phyloP scores from a whole-genome alignment of 2,797 vertebrate genomes.

The Aratinga solstitialis region DNA sequence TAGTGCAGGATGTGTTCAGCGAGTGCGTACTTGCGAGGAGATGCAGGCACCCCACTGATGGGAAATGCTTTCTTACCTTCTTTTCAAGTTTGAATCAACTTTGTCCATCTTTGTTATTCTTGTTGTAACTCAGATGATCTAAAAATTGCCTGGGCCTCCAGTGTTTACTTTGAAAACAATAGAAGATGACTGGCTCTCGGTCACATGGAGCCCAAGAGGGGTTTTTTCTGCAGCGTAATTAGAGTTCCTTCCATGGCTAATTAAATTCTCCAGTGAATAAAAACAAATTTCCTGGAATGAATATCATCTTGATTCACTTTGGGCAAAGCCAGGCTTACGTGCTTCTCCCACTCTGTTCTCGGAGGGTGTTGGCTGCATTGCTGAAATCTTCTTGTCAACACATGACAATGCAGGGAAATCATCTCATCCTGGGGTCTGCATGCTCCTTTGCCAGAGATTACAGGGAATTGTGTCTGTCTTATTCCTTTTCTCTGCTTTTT shows the following conservation, averaged over 20 bases:
- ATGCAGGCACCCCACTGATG: neutral
- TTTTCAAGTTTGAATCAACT: neutral
- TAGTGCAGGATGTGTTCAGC: neutral
- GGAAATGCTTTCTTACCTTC: neutral
- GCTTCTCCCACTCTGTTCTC: conserved; percentile 8
- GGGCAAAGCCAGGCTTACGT: neutral
- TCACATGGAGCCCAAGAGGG: neutral
- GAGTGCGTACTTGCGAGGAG: neutral
- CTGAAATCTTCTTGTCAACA: conserved; percentile 7
- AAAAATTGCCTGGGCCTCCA: neutral
- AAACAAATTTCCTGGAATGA: conserved; percentile 60
- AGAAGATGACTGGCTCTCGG: conserved; percentile 15
- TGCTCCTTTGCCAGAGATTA: neutral
- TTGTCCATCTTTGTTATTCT: neutral
- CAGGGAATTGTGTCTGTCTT: neutral
- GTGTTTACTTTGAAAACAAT: conserved; percentile 56
- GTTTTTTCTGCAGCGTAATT: conserved; percentile 3
- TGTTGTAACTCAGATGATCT: neutral
- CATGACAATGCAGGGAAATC: neutral
- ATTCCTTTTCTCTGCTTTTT: neutral
- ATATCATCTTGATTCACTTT: conserved; percentile 23
- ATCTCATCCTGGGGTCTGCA: neutral
- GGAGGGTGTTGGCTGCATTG: neutral
- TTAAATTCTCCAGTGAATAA: conserved; percentile 62
- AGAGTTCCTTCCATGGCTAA: conserved; percentile 60